A percentile compares a stretch with the other conserved stretches of the same genome.
Conservation (phyloP, 2,113 vertebrate genomes). For the Picathartes gymnocephalus region DNA sequence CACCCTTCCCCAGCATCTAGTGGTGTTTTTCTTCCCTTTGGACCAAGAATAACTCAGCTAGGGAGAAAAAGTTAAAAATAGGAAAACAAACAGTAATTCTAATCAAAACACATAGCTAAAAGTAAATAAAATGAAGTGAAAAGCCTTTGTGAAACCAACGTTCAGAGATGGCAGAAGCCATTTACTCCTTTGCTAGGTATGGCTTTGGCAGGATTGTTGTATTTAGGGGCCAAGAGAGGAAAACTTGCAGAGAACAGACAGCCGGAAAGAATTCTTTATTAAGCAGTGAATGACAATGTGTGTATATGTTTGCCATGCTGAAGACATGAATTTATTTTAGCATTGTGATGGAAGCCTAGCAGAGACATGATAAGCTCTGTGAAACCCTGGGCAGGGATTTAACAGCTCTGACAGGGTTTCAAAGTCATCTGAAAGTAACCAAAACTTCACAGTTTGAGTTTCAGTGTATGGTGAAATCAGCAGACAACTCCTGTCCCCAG, state of each 20-base stretch:
- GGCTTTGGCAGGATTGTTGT: background rate
- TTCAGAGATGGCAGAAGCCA: background rate
- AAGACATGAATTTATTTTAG: background rate
- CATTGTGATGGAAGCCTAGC: background rate
- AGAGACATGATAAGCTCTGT: background rate
- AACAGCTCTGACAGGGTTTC: background rate
- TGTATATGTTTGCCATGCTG: background rate
- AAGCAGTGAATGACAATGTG: background rate
- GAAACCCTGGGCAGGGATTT: background rate
- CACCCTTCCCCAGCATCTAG: background rate
- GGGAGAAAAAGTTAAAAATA: background rate
- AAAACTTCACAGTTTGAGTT: background rate
- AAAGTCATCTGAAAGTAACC: background rate
- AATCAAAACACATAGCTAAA: background rate
- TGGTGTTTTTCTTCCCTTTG: background rate
- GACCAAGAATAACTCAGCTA: background rate
- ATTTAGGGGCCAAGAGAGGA: background rate
- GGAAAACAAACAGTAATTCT: background rate
- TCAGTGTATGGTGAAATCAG: background rate
- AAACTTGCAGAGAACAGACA: background rate
- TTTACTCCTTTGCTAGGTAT: background rate
- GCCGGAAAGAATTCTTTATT: background rate
- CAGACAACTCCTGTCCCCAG: background rate
- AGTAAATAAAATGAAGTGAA: background rate
- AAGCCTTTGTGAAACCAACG: background rate